Evolutionary conservation across 2,888 invertebrate species (phyloP).

Genomic region (Hypena proboscidalis): DNA sequence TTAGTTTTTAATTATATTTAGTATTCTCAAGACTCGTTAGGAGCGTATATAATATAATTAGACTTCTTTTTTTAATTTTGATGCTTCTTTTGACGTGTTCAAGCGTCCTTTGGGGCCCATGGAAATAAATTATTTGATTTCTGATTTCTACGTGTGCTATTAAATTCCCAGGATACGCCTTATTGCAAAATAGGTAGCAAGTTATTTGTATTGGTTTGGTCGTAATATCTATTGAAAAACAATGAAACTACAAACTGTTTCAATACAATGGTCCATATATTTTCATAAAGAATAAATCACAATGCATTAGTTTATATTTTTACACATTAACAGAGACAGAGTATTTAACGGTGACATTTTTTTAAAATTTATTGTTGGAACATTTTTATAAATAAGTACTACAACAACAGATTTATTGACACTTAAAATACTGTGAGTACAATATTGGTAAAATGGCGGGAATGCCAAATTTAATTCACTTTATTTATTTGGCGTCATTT

Average conservation of each 20-base stretch:
- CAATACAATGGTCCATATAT: slow-evolving; percentile 81
- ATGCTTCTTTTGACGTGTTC: no score
- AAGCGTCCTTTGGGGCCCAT: no score
- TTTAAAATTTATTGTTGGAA: not conserved
- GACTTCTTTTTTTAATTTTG: no score
- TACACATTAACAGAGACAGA: slow-evolving; percentile 67
- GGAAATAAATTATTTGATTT: no score
- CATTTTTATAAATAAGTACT: slow-evolving; percentile 1
- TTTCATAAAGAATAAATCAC: slow-evolving; percentile 81
- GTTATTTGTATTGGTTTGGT: no score
- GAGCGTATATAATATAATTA: no score
- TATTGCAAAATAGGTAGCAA: no score
- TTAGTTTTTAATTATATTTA: no score
- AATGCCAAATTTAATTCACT: slow-evolving; percentile 7
- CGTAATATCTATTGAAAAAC: not conserved
- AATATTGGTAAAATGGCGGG: slow-evolving; percentile 25
- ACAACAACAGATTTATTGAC: slow-evolving; percentile 19
- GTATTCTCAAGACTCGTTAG: no score
- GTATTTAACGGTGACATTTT: slow-evolving; percentile 58
- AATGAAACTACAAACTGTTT: slow-evolving; percentile 53
- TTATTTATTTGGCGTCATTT: slow-evolving; percentile 35
- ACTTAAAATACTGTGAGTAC: slow-evolving; percentile 43
- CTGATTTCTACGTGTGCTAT: no score
- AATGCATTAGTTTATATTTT: slow-evolving; percentile 72
- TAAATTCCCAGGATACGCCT: no score